Conservation (phyloP, 2,113 vertebrate genomes). For the Corythoichthys intestinalis region DNA sequence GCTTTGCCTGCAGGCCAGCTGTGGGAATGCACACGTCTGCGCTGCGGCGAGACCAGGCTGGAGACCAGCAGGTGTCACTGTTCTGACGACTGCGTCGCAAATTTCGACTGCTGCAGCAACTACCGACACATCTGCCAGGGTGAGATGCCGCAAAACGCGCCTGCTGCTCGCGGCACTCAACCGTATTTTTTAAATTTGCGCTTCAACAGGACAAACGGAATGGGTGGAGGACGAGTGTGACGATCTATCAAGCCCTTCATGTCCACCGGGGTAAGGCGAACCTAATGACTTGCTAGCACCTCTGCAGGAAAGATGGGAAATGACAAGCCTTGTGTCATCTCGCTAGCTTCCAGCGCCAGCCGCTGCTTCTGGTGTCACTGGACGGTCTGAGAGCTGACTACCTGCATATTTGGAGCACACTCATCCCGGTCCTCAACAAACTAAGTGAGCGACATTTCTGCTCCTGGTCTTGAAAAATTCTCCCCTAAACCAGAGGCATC, state of each 20-base stretch:
- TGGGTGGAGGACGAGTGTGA: constrained; percentile 12
- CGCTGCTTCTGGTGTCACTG: constrained; percentile 8
- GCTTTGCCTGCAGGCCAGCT: background rate
- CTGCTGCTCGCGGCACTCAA: background rate
- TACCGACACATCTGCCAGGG: constrained; percentile 2
- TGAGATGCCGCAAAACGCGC: background rate
- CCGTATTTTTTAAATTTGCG: too few relatives aligned
- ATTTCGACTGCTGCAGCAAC: constrained; percentile 7
- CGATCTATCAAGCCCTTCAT: background rate
- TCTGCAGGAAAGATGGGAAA: background rate
- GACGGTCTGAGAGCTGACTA: constrained; percentile 9
- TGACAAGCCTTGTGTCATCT: background rate
- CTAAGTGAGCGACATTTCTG: background rate
- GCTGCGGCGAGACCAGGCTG: constrained; percentile 5
- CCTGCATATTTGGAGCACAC: background rate
- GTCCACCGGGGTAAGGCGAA: background rate
- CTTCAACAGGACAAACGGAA: background rate
- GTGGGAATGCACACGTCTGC: constrained; percentile 5
- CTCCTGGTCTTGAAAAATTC: background rate
- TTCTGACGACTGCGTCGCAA: background rate
- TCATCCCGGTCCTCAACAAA: constrained; percentile 2
- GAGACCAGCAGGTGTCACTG: constrained; percentile 8
- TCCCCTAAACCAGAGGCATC: too few relatives aligned
- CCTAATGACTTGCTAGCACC: background rate
- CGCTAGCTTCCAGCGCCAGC: constrained; percentile 3